These are phyloP conservation scores for Listronotus oregonensis DNA, from an alignment of 1,140 invertebrate species.

Conservation along the genomic window DNA sequence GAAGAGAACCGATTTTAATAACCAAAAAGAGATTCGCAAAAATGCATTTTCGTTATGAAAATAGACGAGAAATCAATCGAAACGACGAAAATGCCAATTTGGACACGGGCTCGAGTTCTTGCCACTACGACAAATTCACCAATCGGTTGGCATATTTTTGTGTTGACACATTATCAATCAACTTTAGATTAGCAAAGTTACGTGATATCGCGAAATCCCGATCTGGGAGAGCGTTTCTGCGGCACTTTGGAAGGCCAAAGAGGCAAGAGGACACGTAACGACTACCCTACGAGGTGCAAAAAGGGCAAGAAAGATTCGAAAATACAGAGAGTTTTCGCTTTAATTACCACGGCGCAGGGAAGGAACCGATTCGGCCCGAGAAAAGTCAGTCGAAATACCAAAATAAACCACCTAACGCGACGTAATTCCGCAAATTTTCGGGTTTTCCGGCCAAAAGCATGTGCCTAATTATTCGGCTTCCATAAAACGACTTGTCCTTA, in stretches of 20 bases:
- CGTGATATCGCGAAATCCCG: constrained; percentile 13
- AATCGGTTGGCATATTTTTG: constrained; percentile 31
- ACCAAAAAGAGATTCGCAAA: constrained; percentile 12
- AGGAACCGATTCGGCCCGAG: constrained; percentile 11
- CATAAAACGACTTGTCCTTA: constrained; percentile 48
- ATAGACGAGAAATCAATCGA: constrained; percentile 1
- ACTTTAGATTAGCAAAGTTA: constrained; percentile 15
- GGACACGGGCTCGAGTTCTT: background rate
- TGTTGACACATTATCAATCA: constrained; percentile 22
- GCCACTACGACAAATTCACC: constrained; percentile 10
- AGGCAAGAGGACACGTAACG: constrained; percentile 1
- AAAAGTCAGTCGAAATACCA: constrained; percentile 30
- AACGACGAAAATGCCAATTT: constrained; percentile 9
- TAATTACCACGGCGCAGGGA: constrained; percentile 21
- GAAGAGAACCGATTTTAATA: constrained; percentile 23
- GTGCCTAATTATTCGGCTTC: constrained; percentile 54
- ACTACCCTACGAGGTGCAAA: constrained; percentile 8
- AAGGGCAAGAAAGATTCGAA: constrained; percentile 17
- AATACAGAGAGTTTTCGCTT: constrained; percentile 12
- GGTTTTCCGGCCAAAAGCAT: constrained; percentile 55
- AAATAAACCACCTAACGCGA: constrained; percentile 27
- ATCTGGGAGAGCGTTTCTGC: no score
- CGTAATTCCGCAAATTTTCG: constrained; percentile 19
- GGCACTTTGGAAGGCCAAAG: background rate
- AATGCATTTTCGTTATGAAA: constrained; percentile 14